These are phyloP conservation scores for Amphibalanus amphitrite DNA, from an alignment of 1,140 invertebrate species.

Conservation along the genomic window DNA sequence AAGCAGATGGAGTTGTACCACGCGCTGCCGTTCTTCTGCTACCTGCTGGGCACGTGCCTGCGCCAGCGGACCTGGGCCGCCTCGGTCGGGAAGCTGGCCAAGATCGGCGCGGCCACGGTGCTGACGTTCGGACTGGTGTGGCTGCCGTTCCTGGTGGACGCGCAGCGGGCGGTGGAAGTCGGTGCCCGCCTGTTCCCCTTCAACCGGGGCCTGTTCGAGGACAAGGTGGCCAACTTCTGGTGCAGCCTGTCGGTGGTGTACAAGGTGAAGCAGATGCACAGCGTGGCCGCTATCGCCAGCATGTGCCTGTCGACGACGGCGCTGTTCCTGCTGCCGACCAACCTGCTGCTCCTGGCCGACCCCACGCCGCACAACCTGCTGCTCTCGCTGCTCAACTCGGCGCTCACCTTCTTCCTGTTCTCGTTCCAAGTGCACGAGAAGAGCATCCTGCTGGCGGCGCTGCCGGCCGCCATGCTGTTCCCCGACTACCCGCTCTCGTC, in stretches of 20 bases:
- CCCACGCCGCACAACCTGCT: slow-evolving; percentile 55
- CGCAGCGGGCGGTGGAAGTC: slow-evolving; percentile 39
- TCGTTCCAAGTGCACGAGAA: slow-evolving; percentile 99
- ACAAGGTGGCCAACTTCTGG: slow-evolving; percentile 98
- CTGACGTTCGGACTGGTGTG: slow-evolving; percentile 60
- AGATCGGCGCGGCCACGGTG: slow-evolving; percentile 45
- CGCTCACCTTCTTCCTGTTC: slow-evolving; percentile 85
- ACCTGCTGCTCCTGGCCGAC: slow-evolving; percentile 49
- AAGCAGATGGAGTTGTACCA: slow-evolving; percentile 99
- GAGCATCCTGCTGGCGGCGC: slow-evolving; percentile 68
- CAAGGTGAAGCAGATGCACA: slow-evolving; percentile 50
- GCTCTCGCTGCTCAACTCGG: slow-evolving; percentile 62
- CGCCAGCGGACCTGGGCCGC: slow-evolving; percentile 26
- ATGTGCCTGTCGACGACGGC: slow-evolving; percentile 53
- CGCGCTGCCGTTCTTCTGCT: slow-evolving; percentile 89
- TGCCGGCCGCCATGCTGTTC: slow-evolving; percentile 56
- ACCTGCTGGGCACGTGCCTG: slow-evolving; percentile 47
- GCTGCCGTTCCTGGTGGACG: slow-evolving; percentile 59
- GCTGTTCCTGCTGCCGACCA: slow-evolving; percentile 48
- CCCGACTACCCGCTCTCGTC: slow-evolving; percentile 50
- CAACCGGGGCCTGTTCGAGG: slow-evolving; percentile 87
- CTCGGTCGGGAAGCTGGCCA: slow-evolving; percentile 31
- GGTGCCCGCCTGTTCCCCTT: slow-evolving; percentile 75
- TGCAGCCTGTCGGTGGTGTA: slow-evolving; percentile 72
- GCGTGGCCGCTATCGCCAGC: slow-evolving; percentile 47